A percentile compares a stretch with the other conserved stretches of the same genome.
Evolutionary conservation across 64 coral and sea anemone genomes (phyloP).

Genomic region (Montipora sp.): DNA sequence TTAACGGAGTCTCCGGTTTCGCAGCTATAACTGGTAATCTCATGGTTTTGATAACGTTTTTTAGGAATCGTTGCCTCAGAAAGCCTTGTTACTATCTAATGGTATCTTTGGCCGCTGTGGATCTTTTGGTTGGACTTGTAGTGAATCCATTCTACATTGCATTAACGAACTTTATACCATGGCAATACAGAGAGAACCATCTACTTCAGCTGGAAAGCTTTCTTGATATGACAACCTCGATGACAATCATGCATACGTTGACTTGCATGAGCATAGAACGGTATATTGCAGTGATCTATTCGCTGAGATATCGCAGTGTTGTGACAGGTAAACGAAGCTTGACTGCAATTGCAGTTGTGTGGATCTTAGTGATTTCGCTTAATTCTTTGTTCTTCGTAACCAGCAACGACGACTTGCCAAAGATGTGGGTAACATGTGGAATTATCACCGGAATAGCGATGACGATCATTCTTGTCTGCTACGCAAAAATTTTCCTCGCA

Average conservation of each 20-base stretch:
- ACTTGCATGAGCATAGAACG: constrained; percentile 45
- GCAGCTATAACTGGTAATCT: constrained; percentile 19
- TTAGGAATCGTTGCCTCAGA: neutral
- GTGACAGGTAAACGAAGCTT: constrained; percentile 38
- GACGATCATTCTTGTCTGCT: constrained; percentile 16
- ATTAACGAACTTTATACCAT: constrained; percentile 21
- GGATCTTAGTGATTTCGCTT: constrained; percentile 45
- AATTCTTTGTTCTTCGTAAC: constrained; percentile 10
- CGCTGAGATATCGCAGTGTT: constrained; percentile 28
- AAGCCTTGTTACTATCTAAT: constrained; percentile 20
- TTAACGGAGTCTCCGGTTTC: constrained; percentile 3
- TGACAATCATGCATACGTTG: constrained; percentile 33
- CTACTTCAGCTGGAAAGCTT: constrained; percentile 43
- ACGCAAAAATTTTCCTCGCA: constrained; percentile 23
- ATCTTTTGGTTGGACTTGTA: constrained; percentile 17
- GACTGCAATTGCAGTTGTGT: neutral
- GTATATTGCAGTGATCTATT: constrained; percentile 38
- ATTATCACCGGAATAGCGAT: constrained; percentile 18
- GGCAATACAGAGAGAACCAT: constrained; percentile 48
- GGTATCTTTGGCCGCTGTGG: constrained; percentile 1
- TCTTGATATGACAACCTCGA: constrained; percentile 12
- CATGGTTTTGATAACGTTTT: neutral
- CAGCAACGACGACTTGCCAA: neutral
- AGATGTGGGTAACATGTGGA: constrained; percentile 46
- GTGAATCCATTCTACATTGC: constrained; percentile 35